These are phyloP conservation scores for Epirrhoe tristata DNA, from an alignment of 2,888 invertebrate genomes.

Conservation along the genomic window DNA sequence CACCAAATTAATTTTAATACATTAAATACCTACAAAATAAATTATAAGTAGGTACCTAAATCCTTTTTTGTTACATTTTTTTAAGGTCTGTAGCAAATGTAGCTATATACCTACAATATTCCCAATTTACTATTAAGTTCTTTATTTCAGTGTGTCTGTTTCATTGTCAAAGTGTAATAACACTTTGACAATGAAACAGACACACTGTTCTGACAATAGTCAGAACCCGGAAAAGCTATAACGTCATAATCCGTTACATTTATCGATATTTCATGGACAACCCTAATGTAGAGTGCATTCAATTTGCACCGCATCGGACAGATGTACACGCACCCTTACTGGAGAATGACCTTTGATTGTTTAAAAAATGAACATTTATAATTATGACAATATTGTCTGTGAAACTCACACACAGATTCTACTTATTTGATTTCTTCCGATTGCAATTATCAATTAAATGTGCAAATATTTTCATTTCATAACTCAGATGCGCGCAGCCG, in stretches of 20 bases:
- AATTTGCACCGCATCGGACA: constrained; percentile 44
- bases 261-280: constrained; percentile 37
- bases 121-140: too few relatives aligned
- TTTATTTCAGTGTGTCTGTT: not conserved
- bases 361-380: constrained; percentile 41
- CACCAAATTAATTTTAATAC: too few relatives aligned
- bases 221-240: constrained; percentile 5
- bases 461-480: not conserved
- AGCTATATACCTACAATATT: too few relatives aligned
- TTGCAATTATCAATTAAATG: not conserved
- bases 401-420: constrained; percentile 2
- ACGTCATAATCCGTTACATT: constrained; percentile 10
- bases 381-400: constrained; percentile 17
- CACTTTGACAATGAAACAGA: too few relatives aligned
- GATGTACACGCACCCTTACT: constrained; percentile 52
- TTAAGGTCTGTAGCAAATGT: too few relatives aligned
- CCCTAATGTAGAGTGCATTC: constrained; percentile 26
- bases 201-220: too few relatives aligned
- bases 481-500: not conserved
- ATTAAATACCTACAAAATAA: too few relatives aligned
- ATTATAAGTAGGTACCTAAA: too few relatives aligned
- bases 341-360: constrained; percentile 55
- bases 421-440: not conserved
- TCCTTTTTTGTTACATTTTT: too few relatives aligned
- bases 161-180: constrained; percentile 6